Evolutionary conservation across 2,113 vertebrate genomes (phyloP).

Genomic region (Pygoscelis antarcticus): DNA sequence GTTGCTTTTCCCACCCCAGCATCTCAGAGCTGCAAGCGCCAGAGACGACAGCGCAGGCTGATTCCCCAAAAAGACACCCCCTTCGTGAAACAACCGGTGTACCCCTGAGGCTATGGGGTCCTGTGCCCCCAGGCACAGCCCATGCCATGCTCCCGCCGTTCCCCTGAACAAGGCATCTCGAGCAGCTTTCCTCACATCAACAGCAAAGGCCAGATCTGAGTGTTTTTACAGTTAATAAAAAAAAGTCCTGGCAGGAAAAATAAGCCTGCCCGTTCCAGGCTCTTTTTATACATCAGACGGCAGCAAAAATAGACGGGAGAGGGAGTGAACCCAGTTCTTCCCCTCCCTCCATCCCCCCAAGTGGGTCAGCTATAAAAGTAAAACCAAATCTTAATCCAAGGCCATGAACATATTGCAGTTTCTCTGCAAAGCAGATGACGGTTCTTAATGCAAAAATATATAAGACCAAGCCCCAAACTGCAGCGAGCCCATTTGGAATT

Average conservation of each 20-base stretch:
- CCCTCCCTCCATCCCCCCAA: conserved; percentile 59
- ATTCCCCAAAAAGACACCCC: neutral
- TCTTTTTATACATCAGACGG: conserved; percentile 61
- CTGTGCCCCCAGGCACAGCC: neutral
- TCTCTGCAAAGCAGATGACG: conserved; percentile 69
- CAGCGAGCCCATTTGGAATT: conserved; percentile 68
- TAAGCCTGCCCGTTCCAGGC: conserved; percentile 57
- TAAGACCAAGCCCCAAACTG: conserved; percentile 66
- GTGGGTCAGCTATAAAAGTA: conserved; percentile 69
- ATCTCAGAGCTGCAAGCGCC: neutral
- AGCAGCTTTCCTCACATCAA: neutral
- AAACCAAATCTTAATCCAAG: conserved; percentile 70
- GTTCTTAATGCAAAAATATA: conserved; percentile 66
- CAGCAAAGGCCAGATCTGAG: conserved; percentile 51
- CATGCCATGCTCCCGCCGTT: rapidly evolving
- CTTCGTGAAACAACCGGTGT: rapidly evolving
- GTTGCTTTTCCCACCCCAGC: neutral
- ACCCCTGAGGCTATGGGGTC: neutral
- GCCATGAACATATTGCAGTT: conserved; percentile 67
- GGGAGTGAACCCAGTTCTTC: conserved; percentile 63
- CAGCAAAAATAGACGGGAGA: conserved; percentile 62
- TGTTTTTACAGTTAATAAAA: conserved; percentile 57
- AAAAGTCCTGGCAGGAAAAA: conserved; percentile 54
- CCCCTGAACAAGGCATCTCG: neutral
- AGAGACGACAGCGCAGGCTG: neutral